Percentiles rank a stretch among this genome's conserved stretches.
phyloP scores from a whole-genome alignment of 2,888 invertebrate genomes.

The Aproaerema taeniolella region DNA sequence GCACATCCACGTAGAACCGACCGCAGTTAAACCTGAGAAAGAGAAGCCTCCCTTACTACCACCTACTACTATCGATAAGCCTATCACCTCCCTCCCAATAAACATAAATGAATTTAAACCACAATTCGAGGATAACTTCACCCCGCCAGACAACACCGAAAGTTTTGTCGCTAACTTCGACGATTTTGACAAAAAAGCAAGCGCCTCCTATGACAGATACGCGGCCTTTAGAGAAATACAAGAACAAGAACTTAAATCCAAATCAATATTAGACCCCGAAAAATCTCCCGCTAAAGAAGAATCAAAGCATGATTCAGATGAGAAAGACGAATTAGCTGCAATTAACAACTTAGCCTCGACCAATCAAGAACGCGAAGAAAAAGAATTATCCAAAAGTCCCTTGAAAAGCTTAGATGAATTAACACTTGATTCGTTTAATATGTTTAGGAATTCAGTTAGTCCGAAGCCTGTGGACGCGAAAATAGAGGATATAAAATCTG shows the following conservation, averaged over 20 bases:
- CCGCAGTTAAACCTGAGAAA: conserved; percentile 34
- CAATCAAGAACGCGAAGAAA: conserved; percentile 39
- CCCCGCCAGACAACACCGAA: conserved; percentile 56
- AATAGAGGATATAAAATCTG: conserved; percentile 67
- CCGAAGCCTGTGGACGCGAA: conserved; percentile 68
- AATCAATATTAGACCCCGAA: conserved; percentile 50
- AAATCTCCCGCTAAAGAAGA: conserved; percentile 35
- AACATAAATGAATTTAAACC: conserved; percentile 54
- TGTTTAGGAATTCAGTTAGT: conserved; percentile 63
- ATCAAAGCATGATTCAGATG: conserved; percentile 55
- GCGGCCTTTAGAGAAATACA: conserved; percentile 93
- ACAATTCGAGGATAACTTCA: conserved; percentile 81
- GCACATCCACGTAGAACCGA: conserved; percentile 60
- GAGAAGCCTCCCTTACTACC: conserved; percentile 34
- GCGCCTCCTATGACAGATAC: conserved; percentile 86
- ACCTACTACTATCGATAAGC: conserved; percentile 23
- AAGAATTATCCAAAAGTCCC: conserved; percentile 52
- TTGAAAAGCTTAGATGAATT: conserved; percentile 59
- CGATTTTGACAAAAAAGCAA: conserved; percentile 74
- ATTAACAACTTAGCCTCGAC: conserved; percentile 49
- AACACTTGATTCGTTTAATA: conserved; percentile 59
- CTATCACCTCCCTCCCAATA: conserved; percentile 11
- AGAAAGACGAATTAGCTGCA: conserved; percentile 51
- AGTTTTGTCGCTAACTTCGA: conserved; percentile 83
- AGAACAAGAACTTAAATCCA: conserved; percentile 81